Percentiles rank a stretch among this genome's conserved stretches.
Evolutionary conservation across 2,113 vertebrate species (phyloP).

Genomic region (Australoheros scitulus): DNA sequence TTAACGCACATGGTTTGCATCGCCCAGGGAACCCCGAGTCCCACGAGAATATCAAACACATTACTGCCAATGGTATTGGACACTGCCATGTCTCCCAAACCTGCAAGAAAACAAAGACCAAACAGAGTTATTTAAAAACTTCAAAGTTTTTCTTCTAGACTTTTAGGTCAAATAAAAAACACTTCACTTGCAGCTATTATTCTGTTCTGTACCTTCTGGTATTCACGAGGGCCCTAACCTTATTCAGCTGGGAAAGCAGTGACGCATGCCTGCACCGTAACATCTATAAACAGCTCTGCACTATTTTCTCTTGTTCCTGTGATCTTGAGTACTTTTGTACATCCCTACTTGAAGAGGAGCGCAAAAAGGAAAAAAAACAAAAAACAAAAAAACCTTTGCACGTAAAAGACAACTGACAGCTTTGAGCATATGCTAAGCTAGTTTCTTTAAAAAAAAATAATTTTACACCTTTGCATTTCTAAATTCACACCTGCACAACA

Average conservation of each 20-base stretch:
- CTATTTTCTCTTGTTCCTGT: neutral
- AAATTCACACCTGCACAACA: neutral
- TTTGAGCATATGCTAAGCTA: neutral
- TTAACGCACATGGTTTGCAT: constrained; percentile 91
- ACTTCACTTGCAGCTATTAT: neutral
- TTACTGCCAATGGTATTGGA: constrained; percentile 98
- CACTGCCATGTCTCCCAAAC: constrained; percentile 97
- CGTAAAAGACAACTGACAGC: neutral
- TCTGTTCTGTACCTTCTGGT: neutral
- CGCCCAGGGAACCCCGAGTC: constrained; percentile 94
- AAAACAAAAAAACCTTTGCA: neutral
- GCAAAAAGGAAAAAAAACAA: neutral
- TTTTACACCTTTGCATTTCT: neutral
- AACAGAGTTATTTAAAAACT: neutral
- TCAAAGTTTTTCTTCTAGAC: neutral
- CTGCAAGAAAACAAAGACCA: constrained; percentile 62
- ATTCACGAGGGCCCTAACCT: constrained; percentile 11
- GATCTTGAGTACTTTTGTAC: neutral
- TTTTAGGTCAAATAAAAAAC: neutral
- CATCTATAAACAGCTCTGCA: constrained; percentile 17
- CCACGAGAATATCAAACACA: constrained; percentile 97
- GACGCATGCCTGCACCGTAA: neutral
- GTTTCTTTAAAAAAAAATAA: neutral
- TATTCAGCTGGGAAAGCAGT: neutral
- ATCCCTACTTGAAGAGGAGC: neutral